Conservation (phyloP, 1,140 invertebrate genomes). For the Philopotamus ludificatus region DNA sequence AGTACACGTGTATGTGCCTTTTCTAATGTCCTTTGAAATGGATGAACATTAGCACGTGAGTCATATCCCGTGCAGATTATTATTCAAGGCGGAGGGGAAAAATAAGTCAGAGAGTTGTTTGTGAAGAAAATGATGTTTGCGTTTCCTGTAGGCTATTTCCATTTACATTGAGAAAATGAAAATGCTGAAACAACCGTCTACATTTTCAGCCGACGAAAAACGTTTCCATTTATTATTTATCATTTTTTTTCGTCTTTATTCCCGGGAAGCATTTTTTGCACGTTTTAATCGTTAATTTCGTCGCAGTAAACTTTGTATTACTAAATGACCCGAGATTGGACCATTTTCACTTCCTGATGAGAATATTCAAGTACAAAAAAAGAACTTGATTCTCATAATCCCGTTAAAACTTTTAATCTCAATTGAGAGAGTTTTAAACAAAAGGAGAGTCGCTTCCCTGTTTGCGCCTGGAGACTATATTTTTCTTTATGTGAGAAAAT, state of each 20-base stretch:
- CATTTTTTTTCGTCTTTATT: too few species aligned
- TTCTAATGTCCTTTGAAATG: too few species aligned
- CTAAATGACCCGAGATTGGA: slow-evolving; percentile 10
- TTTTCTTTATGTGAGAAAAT: too few species aligned
- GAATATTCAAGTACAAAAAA: slow-evolving; percentile 14
- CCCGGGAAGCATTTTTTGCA: too few species aligned
- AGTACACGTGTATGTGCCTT: too few species aligned
- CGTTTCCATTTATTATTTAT: too few species aligned
- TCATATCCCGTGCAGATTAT: slow-evolving; percentile 11
- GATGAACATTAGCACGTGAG: slow-evolving; percentile 13
- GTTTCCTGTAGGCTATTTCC: slow-evolving; percentile 29
- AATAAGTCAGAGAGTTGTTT: slow-evolving; percentile 26
- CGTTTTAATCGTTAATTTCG: neutral
- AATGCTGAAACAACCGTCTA: too few species aligned
- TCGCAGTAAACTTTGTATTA: neutral
- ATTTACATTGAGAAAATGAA: slow-evolving; percentile 20
- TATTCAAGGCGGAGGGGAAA: slow-evolving; percentile 10
- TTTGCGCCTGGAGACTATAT: too few species aligned
- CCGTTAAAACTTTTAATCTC: slow-evolving; percentile 6
- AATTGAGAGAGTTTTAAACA: neutral
- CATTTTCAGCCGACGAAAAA: too few species aligned
- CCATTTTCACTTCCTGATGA: slow-evolving; percentile 20
- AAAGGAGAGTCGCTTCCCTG: too few species aligned
- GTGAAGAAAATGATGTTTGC: slow-evolving; percentile 31
- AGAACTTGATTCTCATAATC: slow-evolving; percentile 9